Percentiles rank a stretch among this genome's conserved stretches.
phyloP scores from a whole-genome alignment of 2,888 invertebrate species.

The Drosophila flavopinicola region DNA sequence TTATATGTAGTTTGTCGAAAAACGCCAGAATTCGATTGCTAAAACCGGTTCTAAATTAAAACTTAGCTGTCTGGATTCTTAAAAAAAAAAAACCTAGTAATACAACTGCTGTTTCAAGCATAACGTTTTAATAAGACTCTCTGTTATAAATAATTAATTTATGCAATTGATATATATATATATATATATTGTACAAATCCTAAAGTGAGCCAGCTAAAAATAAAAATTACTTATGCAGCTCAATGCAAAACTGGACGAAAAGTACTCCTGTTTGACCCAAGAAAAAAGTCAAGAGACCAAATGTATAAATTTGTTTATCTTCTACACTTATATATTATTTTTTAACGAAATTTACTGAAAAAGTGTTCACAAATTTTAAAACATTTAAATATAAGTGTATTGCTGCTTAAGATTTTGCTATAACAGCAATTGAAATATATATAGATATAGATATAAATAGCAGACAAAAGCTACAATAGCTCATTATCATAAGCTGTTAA shows the following conservation, averaged over 20 bases:
- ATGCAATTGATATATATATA: neutral
- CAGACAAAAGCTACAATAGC: neutral
- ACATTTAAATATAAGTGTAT: too few relatives aligned
- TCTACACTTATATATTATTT: too few relatives aligned
- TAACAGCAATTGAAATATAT: neutral
- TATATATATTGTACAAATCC: too few relatives aligned
- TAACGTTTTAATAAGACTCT: neutral
- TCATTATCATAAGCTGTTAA: conserved; percentile 3
- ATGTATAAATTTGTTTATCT: too few relatives aligned
- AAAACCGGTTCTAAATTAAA: conserved; percentile 6
- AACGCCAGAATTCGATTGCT: conserved; percentile 1
- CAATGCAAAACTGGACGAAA: too few relatives aligned
- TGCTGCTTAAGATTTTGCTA: too few relatives aligned
- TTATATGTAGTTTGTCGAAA: neutral
- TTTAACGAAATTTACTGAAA: too few relatives aligned
- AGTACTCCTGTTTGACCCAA: too few relatives aligned
- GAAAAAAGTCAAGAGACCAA: too few relatives aligned
- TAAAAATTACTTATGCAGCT: too few relatives aligned
- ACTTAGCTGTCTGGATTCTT: neutral
- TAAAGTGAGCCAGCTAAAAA: too few relatives aligned
- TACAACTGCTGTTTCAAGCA: neutral
- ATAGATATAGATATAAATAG: conserved; percentile 2
- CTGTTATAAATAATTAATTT: neutral
- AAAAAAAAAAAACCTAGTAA: neutral
- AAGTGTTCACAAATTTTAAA: too few relatives aligned